A percentile compares a stretch with the other conserved stretches of the same genome.
phyloP scores from a whole-genome alignment of 1,140 invertebrate species.

The Notospermus geniculatus region DNA sequence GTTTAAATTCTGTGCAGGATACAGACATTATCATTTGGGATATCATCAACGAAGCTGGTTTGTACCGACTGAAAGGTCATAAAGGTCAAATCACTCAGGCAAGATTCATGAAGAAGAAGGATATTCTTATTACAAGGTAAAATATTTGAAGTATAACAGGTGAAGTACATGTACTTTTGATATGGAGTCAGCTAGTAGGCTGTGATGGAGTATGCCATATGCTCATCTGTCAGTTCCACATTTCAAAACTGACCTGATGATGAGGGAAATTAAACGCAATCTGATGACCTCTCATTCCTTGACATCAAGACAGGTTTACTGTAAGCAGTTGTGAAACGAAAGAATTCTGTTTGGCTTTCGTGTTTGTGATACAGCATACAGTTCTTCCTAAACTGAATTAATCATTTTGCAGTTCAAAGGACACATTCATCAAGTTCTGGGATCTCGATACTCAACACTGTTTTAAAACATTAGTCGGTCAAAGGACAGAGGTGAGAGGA shows the following conservation, averaged over 20 bases:
- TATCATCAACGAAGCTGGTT: slow-evolving; percentile 83
- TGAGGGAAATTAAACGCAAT: too few species aligned
- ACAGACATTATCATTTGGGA: slow-evolving; percentile 95
- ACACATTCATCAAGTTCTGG: slow-evolving; percentile 97
- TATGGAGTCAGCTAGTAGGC: too few species aligned
- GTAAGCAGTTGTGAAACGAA: too few species aligned
- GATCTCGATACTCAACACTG: slow-evolving; percentile 92
- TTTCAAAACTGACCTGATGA: too few species aligned
- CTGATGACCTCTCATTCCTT: too few species aligned
- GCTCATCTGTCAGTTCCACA: too few species aligned
- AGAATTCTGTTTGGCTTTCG: too few species aligned
- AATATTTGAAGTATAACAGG: slow-evolving; percentile 11
- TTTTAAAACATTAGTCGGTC: slow-evolving; percentile 81
- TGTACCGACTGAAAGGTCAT: slow-evolving; percentile 87
- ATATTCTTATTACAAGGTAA: slow-evolving; percentile 75
- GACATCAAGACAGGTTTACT: too few species aligned
- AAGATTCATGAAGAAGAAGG: slow-evolving; percentile 71
- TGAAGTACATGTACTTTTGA: too few species aligned
- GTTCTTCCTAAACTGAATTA: background rate
- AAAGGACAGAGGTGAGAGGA: slow-evolving; percentile 60
- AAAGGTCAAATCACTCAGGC: slow-evolving; percentile 88
- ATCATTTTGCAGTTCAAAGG: slow-evolving; percentile 72
- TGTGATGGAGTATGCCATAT: too few species aligned
- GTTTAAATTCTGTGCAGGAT: slow-evolving; percentile 64
- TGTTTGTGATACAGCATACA: slow-evolving; percentile 6